phyloP scores from a whole-genome alignment of 2,888 invertebrate species.

The Hylaea fasciaria region DNA sequence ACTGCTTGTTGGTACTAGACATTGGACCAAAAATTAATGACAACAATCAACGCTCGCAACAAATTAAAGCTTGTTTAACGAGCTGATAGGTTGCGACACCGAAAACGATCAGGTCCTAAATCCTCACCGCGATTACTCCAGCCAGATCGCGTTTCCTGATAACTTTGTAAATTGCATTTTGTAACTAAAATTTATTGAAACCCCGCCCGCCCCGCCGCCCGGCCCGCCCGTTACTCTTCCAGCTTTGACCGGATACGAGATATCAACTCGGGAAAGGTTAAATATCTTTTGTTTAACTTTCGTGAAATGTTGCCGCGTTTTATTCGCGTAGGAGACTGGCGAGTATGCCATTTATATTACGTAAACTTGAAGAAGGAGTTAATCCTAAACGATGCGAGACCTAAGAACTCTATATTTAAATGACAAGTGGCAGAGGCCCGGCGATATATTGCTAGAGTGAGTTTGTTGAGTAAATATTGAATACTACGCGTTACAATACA shows the following conservation, averaged over 20 bases:
- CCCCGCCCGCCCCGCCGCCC: slow-evolving; percentile 17
- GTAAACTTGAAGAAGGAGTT: too few species aligned
- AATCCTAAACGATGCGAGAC: too few species aligned
- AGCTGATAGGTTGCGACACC: slow-evolving; percentile 13
- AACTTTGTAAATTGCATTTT: slow-evolving; percentile 34
- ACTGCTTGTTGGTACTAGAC: neutral
- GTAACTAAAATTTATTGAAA: slow-evolving; percentile 33
- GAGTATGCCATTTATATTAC: neutral
- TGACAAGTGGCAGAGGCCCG: too few species aligned
- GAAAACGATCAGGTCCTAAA: slow-evolving; percentile 18
- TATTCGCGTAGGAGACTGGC: slow-evolving; percentile 1
- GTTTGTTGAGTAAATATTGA: too few species aligned
- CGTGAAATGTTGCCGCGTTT: slow-evolving; percentile 20
- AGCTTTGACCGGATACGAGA: slow-evolving; percentile 25
- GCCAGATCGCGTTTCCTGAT: slow-evolving; percentile 27
- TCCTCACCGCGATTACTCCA: slow-evolving; percentile 25
- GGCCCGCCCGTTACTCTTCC: slow-evolving; percentile 8
- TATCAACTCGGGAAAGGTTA: slow-evolving; percentile 25
- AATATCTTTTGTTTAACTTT: slow-evolving; percentile 31
- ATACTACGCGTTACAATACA: too few species aligned
- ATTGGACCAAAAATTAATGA: neutral
- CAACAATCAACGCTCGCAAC: slow-evolving; percentile 1
- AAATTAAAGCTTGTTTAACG: slow-evolving; percentile 13
- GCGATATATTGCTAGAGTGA: too few species aligned
- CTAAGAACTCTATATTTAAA: too few species aligned